These are phyloP conservation scores for Halyomorpha halys DNA, from an alignment of 1,140 invertebrate species.

Conservation along the genomic window DNA sequence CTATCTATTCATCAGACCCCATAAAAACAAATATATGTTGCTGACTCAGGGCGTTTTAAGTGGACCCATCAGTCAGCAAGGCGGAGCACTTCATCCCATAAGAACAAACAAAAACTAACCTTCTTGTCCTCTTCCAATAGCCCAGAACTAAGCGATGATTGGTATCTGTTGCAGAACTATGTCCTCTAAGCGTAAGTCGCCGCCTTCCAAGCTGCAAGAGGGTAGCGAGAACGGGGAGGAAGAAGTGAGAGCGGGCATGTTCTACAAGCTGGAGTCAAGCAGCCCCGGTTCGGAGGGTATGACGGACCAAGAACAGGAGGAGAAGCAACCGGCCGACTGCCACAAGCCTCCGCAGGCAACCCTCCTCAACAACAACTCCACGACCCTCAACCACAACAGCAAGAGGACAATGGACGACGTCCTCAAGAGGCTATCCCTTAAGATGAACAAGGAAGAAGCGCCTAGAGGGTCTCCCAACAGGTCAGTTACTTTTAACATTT, in stretches of 20 bases:
- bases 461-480: constrained; percentile 54
- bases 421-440: constrained; percentile 68
- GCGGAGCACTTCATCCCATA: too few relatives aligned
- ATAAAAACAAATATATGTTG: too few relatives aligned
- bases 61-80: too few relatives aligned
- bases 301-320: constrained; percentile 34
- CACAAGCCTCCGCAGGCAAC: constrained; percentile 40
- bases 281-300: constrained; percentile 50
- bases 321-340: neutral
- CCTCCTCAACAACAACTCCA: constrained; percentile 39
- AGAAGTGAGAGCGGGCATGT: constrained; percentile 31
- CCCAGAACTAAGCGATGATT: neutral
- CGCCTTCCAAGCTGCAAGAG: constrained; percentile 79
- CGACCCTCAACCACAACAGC: constrained; percentile 38
- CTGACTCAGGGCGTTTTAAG: too few relatives aligned
- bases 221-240: constrained; percentile 39
- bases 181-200: constrained; percentile 88
- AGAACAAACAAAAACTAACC: too few relatives aligned
- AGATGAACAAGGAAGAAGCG: constrained; percentile 57
- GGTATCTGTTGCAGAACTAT: constrained; percentile 62
- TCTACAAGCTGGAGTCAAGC: constrained; percentile 47
- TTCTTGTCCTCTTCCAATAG: too few relatives aligned
- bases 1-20: too few relatives aligned
- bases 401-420: constrained; percentile 73
- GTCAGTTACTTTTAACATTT: constrained; percentile 33